Conservation (phyloP, 2,113 vertebrate species). For the Laticauda laticaudata region DNA sequence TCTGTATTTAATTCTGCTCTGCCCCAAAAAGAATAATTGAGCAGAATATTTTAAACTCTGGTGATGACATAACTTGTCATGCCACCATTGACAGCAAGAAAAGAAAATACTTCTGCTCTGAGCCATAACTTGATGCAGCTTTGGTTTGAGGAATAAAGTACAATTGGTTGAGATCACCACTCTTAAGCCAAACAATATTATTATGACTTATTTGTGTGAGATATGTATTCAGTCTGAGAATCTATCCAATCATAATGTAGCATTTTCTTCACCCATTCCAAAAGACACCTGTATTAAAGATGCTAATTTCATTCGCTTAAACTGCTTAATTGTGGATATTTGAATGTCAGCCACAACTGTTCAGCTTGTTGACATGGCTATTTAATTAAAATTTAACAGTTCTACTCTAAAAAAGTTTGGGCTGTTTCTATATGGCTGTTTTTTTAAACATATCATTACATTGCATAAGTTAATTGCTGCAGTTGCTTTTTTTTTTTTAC, state of each 20-base stretch:
- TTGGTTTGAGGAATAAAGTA: not conserved
- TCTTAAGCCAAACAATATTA: not conserved
- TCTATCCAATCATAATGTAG: not conserved
- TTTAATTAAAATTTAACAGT: not conserved
- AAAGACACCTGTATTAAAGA: not conserved
- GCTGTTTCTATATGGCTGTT: not conserved
- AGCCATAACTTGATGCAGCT: not conserved
- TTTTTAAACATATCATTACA: not conserved
- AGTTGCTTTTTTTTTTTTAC: not conserved
- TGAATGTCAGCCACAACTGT: not conserved
- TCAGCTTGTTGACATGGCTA: not conserved
- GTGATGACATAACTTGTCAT: not conserved
- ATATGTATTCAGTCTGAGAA: not conserved
- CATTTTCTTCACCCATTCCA: not conserved
- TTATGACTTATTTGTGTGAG: not conserved
- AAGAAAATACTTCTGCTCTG: not conserved
- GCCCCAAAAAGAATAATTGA: not conserved
- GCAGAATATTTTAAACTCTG: not conserved
- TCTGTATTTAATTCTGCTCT: not conserved
- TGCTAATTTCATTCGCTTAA: not conserved
- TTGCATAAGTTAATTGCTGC: not conserved
- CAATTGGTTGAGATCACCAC: not conserved
- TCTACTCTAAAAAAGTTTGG: not conserved
- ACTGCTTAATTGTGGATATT: not conserved
- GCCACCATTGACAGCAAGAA: not conserved